Conservation (phyloP, 2,113 vertebrate genomes). For the Aepyceros melampus region DNA sequence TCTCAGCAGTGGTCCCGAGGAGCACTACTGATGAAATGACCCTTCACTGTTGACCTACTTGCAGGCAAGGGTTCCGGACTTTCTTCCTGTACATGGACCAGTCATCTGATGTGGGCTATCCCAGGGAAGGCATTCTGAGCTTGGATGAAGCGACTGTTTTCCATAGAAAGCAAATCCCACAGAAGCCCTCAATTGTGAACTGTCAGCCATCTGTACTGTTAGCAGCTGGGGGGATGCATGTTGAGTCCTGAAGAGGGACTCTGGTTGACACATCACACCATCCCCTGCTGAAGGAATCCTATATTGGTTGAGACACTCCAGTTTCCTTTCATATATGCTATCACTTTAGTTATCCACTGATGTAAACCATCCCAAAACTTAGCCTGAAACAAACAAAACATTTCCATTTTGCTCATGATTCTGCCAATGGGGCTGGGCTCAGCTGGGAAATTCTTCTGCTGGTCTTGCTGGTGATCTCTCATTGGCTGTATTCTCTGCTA, state of each 20-base stretch:
- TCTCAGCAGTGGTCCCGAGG: not conserved
- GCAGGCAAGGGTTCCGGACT: not conserved
- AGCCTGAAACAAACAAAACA: not conserved
- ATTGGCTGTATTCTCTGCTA: not conserved
- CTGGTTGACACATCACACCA: rapidly evolving
- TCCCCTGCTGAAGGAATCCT: not conserved
- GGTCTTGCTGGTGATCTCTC: not conserved
- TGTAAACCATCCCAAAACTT: not conserved
- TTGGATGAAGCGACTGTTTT: not conserved
- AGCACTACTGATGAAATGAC: too few species aligned
- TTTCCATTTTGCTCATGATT: not conserved
- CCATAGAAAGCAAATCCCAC: not conserved
- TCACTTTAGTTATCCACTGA: not conserved
- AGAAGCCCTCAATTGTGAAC: not conserved
- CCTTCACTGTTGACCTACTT: not conserved
- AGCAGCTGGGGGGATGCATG: not conserved
- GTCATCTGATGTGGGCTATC: not conserved
- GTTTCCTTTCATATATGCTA: not conserved
- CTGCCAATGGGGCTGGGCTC: not conserved
- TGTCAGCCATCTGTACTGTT: not conserved
- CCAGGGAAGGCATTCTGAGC: not conserved
- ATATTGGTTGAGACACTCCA: not conserved
- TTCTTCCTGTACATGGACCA: not conserved
- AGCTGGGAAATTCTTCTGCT: not conserved
- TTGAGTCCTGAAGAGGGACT: not conserved